Conservation (phyloP, 2,113 vertebrate species). For the Mastomys coucha region DNA sequence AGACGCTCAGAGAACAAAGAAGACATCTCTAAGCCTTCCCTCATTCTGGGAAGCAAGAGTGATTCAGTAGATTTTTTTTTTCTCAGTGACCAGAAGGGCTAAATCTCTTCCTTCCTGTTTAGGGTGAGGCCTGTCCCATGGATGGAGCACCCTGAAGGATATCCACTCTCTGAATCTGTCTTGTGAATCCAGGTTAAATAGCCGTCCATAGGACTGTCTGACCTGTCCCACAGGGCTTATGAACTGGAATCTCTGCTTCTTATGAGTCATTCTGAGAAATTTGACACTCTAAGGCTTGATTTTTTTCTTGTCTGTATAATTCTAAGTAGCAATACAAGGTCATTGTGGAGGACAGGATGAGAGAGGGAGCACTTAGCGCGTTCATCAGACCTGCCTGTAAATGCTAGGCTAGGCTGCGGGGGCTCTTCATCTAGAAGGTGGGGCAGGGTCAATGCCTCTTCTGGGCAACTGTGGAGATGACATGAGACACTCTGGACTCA, state of each 20-base stretch:
- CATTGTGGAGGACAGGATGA: not conserved
- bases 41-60: not conserved
- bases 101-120: not conserved
- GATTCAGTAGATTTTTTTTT: not conserved
- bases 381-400: not conserved
- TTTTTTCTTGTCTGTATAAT: not conserved
- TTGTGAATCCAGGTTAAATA: not conserved
- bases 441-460: not conserved
- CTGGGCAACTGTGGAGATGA: not conserved
- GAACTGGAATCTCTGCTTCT: not conserved
- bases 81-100: not conserved
- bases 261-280: slow-evolving; percentile 16
- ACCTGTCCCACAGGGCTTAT: not conserved
- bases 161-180: not conserved
- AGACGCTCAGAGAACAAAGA: slow-evolving; percentile 3
- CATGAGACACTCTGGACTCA: not conserved
- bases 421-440: not conserved
- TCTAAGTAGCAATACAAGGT: not conserved
- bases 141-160: not conserved
- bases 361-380: not conserved
- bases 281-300: not conserved
- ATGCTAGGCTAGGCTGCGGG: too few species aligned
- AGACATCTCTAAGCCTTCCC: slow-evolving; percentile 5
- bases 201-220: not conserved
- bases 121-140: not conserved